Evolutionary conservation across 2,888 invertebrate species (phyloP), one percentile per base, ranked within the genome.

Genomic region (Caenorhabditis sp.): DNA sequence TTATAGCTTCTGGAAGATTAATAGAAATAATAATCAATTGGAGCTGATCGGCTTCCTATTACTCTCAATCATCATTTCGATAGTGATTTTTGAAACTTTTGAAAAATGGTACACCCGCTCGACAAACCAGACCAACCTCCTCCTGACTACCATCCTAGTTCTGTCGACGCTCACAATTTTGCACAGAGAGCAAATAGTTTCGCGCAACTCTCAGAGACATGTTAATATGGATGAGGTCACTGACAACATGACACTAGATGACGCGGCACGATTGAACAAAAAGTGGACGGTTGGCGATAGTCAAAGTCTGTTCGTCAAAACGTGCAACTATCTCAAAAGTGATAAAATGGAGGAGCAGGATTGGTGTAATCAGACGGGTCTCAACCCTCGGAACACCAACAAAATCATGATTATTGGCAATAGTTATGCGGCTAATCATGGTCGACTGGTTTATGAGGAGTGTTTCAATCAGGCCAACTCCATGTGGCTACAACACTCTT

Each of bases 391-490:
- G 43, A 43, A 43, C 31, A 31, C 4, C 5, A 6, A 49, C 10
- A 64, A 54, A 54, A 63, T 72, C 8, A 23, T 64, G 3, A 58
- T 78, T 12, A 59, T 78, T 12, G 78, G 78, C 17, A 78, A 78
- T 59, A 77, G 77, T 61, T 70, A 62, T 23, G 62, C 69, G 1
- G 21, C 59, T n/a, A 77, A 77, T 37, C 60, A 69, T 58, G 66
- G 55, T 8, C 43, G 65, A 24, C 51, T 77, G 62, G 55, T 74
- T 19, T 58, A 73, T 53, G 66, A 77, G 58, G 66, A 65, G 51
- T 70, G 70, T 55, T 27, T 57, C 36, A 23, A 53, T 21, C 55
- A 50, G 26, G 66, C 70, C 4, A 57, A 66, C 19, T 54, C 61
- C n/a, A 57, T 70, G 26, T 27, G 8, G 21, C 24, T 8, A 31